phyloP scores from a whole-genome alignment of 1,140 invertebrate genomes.

The Drosophila tsacasi region DNA sequence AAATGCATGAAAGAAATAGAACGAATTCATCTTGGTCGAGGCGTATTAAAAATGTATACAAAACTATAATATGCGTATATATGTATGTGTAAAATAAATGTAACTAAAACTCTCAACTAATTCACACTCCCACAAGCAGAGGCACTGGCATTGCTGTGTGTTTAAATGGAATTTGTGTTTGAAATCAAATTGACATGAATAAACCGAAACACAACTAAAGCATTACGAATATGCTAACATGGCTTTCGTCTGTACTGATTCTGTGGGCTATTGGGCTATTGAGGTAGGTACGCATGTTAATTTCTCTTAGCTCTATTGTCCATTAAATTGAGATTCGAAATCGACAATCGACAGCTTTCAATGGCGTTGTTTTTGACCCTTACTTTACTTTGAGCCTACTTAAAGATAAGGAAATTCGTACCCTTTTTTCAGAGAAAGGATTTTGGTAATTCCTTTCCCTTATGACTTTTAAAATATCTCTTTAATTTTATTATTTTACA shows the following conservation, averaged over 20 bases:
- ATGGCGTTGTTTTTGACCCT: too few species aligned
- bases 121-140: conserved; percentile 34
- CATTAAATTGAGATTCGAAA: not conserved
- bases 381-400: not conserved
- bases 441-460: not conserved
- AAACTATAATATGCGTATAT: conserved; percentile 62
- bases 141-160: conserved; percentile 32
- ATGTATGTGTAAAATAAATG: conserved; percentile 76
- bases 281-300: conserved; percentile 17
- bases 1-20: conserved; percentile 28
- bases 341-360: not conserved
- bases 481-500: not conserved
- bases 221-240: conserved; percentile 38
- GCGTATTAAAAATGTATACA: conserved; percentile 61
- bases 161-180: conserved; percentile 55
- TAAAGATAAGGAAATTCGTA: not conserved
- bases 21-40: conserved; percentile 49
- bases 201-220: conserved; percentile 65
- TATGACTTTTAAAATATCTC: not conserved
- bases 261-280: not conserved
- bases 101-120: conserved; percentile 72
- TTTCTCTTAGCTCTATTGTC: not conserved
- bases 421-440: not conserved
- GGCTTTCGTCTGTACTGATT: conserved; percentile 14
- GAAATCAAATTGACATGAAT: conserved; percentile 71